A percentile compares a stretch with the other conserved stretches of the same genome.
Conservation (phyloP, 2,888 invertebrate species). For the Flabesymbios commensalis region DNA sequence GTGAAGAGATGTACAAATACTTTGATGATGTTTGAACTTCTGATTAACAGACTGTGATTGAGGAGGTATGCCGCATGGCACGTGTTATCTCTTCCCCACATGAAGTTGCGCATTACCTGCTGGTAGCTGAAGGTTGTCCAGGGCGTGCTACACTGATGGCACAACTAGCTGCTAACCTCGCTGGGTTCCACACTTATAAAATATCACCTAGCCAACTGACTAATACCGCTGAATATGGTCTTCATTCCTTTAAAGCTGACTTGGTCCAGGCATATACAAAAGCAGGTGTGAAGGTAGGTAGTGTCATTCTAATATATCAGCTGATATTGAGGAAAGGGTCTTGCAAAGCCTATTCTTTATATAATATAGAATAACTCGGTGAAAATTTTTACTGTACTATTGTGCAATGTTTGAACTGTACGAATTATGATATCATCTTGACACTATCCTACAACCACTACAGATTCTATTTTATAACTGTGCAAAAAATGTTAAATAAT, state of each 20-base stretch:
- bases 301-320: too few relatives aligned
- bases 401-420: too few relatives aligned
- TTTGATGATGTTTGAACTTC: too few relatives aligned
- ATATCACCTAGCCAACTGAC: constrained; percentile 47
- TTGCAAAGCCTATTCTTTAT: too few relatives aligned
- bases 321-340: too few relatives aligned
- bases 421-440: too few relatives aligned
- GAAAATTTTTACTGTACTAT: too few relatives aligned
- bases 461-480: too few relatives aligned
- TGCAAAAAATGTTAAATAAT: too few relatives aligned
- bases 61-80: constrained; percentile 55
- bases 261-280: constrained; percentile 56
- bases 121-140: constrained; percentile 58
- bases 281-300: constrained; percentile 55
- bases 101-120: constrained; percentile 53
- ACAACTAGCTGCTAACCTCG: constrained; percentile 54
- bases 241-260: constrained; percentile 57
- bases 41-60: constrained; percentile 51
- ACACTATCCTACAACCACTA: too few relatives aligned
- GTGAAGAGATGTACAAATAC: too few relatives aligned
- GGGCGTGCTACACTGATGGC: constrained; percentile 50
- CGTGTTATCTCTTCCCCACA: constrained; percentile 57
- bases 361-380: too few relatives aligned
- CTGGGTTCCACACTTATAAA: constrained; percentile 54
- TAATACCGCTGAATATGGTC: constrained; percentile 38